Percentiles rank a stretch among this genome's conserved stretches.
phyloP scores from a whole-genome alignment of 1,140 invertebrate species.

The Plectrocnemia conspersa region DNA sequence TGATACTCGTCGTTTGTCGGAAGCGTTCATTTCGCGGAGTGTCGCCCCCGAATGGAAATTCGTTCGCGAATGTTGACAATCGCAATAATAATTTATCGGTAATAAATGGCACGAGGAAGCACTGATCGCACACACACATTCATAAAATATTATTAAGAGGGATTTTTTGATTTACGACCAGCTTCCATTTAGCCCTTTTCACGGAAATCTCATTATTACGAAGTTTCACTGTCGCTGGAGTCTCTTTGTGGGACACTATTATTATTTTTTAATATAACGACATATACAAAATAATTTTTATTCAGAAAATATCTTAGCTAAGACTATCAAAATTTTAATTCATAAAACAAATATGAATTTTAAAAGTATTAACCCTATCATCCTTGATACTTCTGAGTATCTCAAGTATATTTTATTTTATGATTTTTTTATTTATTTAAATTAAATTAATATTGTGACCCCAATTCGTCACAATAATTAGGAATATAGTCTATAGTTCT shows the following conservation, averaged over 20 bases:
- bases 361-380: too few relatives aligned
- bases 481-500: too few relatives aligned
- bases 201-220: conserved; percentile 30
- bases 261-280: conserved; percentile 1
- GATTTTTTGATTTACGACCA: conserved; percentile 35
- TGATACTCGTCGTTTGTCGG: neutral
- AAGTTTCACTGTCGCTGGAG: conserved; percentile 1
- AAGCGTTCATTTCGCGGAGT: neutral
- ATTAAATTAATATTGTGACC: too few relatives aligned
- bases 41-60: neutral
- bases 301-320: too few relatives aligned
- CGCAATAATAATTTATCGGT: conserved; percentile 32
- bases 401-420: too few relatives aligned
- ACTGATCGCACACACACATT: conserved; percentile 33
- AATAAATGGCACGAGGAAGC: conserved; percentile 29
- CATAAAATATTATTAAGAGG: too few relatives aligned
- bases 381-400: too few relatives aligned
- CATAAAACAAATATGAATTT: too few relatives aligned
- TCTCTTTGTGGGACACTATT: too few relatives aligned
- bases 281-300: neutral
- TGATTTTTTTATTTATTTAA: too few relatives aligned
- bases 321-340: too few relatives aligned
- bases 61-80: conserved; percentile 26
- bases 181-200: conserved; percentile 31
- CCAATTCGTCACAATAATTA: too few relatives aligned